Conservation (phyloP, 92 coral and sea anemone genomes). For the Ricordea florida region DNA sequence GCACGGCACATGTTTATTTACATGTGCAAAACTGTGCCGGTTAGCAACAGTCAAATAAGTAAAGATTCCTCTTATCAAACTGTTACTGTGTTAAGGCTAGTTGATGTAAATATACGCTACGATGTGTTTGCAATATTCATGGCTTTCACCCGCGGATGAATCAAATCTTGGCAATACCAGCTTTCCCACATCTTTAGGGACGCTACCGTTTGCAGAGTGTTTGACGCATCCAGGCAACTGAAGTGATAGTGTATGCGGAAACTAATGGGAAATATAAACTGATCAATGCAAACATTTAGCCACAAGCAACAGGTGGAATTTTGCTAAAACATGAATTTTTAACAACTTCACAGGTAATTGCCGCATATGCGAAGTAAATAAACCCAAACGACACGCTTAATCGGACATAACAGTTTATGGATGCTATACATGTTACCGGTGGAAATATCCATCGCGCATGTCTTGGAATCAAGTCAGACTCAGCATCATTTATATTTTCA, state of each 20-base stretch:
- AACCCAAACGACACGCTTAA: no score
- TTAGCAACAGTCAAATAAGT: slow-evolving; percentile 15
- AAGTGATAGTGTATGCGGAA: not conserved
- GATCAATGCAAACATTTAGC: not conserved
- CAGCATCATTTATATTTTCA: no score
- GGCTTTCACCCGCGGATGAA: not conserved
- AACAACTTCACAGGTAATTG: not conserved
- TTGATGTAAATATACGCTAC: not conserved
- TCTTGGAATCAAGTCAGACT: no score
- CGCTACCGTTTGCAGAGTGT: not conserved
- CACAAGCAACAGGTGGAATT: slow-evolving; percentile 43
- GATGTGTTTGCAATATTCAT: not conserved
- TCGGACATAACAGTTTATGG: no score
- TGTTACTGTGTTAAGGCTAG: not conserved
- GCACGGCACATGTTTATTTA: not conserved
- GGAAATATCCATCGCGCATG: no score
- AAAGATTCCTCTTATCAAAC: not conserved
- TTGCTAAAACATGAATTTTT: not conserved
- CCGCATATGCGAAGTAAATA: no score
- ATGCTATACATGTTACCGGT: no score
- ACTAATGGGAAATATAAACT: not conserved
- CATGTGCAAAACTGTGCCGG: not conserved
- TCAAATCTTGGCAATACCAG: not conserved
- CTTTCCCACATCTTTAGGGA: not conserved
- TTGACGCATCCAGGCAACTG: not conserved